Evolutionary conservation across 1,140 invertebrate genomes (phyloP), one percentile per base, ranked within the genome.

Genomic region (Heterodera schachtii): DNA sequence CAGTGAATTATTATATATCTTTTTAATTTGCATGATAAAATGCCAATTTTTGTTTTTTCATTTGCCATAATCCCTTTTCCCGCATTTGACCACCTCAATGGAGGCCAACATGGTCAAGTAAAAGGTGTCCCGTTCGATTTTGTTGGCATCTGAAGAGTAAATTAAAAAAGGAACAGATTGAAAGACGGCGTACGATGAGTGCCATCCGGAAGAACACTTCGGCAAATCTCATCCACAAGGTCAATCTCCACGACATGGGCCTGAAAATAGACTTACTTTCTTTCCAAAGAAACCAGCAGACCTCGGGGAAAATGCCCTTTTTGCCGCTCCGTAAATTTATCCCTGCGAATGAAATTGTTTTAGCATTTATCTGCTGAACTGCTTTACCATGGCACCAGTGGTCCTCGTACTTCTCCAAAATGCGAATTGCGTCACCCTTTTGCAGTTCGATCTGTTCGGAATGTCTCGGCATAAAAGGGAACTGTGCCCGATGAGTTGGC

Each of bases 191-290:
- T 21, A 70, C 52, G 52, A 47, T 46, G 49, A 66, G 19, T 44
- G 70, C 49, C 81, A 8, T 66, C 74, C 49, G 71, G 74, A 73
- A 83, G 73, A 78, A 83, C 79, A 44, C 31, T 47, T 31, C 46
- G 47, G 70, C 73, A 83, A 94, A 41, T 95, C 93, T 91, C 95
- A 93, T 82, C 94, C 93, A 86, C 95, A 90, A 97, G 96, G 85
- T 97, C 95, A 90, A 97, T 93, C 88, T 98, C 96, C 3, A 96
- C 96, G 7, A 95, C 95, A 90, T 98, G 97, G 19, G 96, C 96
- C 57, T 64, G 3, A 0, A n/a, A 64, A 64, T 2, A 64, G 19
- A 64, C 19, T 13, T 13, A 5, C 11, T 16, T 19, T 19, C 19
- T 3, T 64, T 64, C 19, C 5, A 19, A 64, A 13, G 4, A 13